A percentile compares a stretch with the other conserved stretches of the same genome.
These are phyloP conservation scores for Tetrax tetrax DNA, from an alignment of 2,113 vertebrate species.

Conservation along the genomic window DNA sequence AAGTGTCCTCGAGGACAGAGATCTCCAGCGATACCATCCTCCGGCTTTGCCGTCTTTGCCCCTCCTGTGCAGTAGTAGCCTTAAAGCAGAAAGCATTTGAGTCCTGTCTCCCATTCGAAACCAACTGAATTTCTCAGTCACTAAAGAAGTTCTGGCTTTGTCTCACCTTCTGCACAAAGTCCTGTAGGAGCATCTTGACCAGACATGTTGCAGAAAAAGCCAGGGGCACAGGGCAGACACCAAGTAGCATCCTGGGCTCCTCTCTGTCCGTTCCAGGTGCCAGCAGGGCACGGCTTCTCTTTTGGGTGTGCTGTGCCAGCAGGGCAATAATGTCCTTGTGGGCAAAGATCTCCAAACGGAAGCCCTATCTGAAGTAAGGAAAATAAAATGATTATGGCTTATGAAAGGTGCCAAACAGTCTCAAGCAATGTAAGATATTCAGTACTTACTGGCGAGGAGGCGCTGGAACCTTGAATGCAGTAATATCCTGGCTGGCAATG, in stretches of 20 bases:
- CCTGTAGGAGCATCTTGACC: constrained; percentile 79
- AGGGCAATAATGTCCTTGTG: constrained; percentile 82
- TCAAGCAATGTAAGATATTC: accelerated
- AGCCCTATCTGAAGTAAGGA: constrained; percentile 70
- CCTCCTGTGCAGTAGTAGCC: constrained; percentile 85
- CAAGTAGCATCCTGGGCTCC: constrained; percentile 78
- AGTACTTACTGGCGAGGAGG: constrained; percentile 81
- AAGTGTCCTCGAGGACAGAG: constrained; percentile 79
- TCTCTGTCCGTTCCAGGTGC: constrained; percentile 82
- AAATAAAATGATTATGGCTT: accelerated
- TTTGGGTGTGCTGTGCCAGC: constrained; percentile 76
- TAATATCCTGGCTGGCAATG: constrained; percentile 80
- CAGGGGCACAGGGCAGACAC: constrained; percentile 85
- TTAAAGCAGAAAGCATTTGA: constrained; percentile 22
- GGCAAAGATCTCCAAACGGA: constrained; percentile 82
- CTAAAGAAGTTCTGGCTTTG: neutral
- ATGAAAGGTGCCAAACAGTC: accelerated
- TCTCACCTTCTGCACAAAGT: constrained; percentile 76
- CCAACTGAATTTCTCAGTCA: neutral
- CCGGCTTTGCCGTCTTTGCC: constrained; percentile 71
- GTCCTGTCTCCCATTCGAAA: neutral
- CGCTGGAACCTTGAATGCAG: constrained; percentile 77
- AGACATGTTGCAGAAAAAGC: constrained; percentile 81
- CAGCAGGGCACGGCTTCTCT: constrained; percentile 82
- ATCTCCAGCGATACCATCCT: constrained; percentile 75